A percentile compares a stretch with the other conserved stretches of the same genome.
Conservation (phyloP, 2,888 invertebrate species). For the Pegoplata infirma region DNA sequence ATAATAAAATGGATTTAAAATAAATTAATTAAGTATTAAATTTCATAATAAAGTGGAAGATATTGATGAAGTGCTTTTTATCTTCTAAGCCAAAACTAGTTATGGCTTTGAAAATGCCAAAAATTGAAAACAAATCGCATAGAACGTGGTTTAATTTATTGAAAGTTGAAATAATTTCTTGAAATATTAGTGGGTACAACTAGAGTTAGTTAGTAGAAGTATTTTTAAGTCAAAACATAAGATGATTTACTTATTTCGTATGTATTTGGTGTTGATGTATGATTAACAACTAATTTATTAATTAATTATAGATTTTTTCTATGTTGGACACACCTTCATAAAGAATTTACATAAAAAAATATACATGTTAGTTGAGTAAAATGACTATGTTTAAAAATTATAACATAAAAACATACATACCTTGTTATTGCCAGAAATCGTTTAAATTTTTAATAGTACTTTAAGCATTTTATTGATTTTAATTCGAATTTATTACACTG, state of each 20-base stretch:
- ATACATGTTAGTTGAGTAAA: not conserved
- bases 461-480: no score
- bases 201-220: no score
- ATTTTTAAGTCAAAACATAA: not conserved
- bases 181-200: not conserved
- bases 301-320: no score
- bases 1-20: not conserved
- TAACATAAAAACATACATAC: no score
- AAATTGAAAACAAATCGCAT: not conserved
- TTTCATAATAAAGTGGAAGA: not conserved
- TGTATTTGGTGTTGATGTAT: not conserved
- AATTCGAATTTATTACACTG: no score
- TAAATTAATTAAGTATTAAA: not conserved
- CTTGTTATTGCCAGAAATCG: no score
- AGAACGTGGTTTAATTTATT: not conserved
- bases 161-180: not conserved
- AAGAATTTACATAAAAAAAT: not conserved
- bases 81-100: not conserved
- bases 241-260: not conserved
- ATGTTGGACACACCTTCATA: not conserved
- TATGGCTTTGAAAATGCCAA: not conserved
- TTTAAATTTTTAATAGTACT: no score
- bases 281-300: not conserved
- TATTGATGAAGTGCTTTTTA: not conserved
- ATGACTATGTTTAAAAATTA: no score